A percentile compares a stretch with the other conserved stretches of the same genome.
Conservation (phyloP, 1,140 invertebrate genomes). For the Dendroctonus ponderosae region DNA sequence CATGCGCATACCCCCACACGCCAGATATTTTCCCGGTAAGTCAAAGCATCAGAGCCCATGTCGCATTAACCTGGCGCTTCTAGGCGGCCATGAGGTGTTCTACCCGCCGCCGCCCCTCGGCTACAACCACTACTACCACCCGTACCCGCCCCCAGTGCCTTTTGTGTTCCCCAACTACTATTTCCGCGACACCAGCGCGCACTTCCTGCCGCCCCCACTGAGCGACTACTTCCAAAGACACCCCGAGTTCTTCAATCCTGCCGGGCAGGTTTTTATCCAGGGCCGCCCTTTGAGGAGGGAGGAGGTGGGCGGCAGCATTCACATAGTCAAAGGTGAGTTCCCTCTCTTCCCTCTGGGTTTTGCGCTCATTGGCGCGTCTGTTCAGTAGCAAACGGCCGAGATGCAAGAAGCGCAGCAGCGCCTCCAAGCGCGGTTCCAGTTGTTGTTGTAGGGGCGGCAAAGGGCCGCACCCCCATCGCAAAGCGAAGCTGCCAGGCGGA, state of each 20-base stretch:
- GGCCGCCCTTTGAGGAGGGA: slow-evolving; percentile 8
- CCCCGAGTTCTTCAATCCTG: slow-evolving; percentile 10
- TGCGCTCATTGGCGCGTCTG: too few species aligned
- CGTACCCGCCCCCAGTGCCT: slow-evolving; percentile 30
- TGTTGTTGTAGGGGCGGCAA: too few species aligned
- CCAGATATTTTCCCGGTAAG: slow-evolving; percentile 6
- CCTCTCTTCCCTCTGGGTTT: too few species aligned
- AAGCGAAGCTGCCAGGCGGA: too few species aligned
- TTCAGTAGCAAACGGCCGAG: too few species aligned
- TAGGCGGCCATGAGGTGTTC: background rate
- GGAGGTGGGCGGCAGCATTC: background rate
- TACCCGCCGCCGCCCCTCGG: background rate
- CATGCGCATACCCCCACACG: slow-evolving; percentile 18
- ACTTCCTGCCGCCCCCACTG: slow-evolving; percentile 15
- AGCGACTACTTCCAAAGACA: slow-evolving; percentile 24
- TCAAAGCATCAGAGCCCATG: background rate
- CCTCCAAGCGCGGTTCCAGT: too few species aligned
- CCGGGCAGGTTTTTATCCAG: slow-evolving; percentile 12
- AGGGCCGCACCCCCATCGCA: too few species aligned
- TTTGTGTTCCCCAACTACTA: slow-evolving; percentile 29
- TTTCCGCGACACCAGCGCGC: slow-evolving; percentile 5
- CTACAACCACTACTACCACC: slow-evolving; percentile 22
- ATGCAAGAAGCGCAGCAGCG: too few species aligned
- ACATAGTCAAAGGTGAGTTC: too few species aligned
- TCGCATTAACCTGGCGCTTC: background rate